phyloP scores from a whole-genome alignment of 2,797 vertebrate species.

The Hydrolagus colliei region DNA sequence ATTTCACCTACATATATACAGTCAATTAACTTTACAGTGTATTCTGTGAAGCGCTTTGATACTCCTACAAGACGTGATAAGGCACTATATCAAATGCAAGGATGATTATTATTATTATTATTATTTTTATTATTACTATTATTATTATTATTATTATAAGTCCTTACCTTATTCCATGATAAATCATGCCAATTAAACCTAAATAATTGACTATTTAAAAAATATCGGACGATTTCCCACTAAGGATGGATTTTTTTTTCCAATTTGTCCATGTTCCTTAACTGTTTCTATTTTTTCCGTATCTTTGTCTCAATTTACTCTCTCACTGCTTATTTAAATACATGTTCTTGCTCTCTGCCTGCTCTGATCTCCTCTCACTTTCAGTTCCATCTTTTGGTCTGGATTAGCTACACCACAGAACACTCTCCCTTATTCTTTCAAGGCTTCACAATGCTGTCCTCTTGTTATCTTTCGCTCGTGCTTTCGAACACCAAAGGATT shows the following conservation, averaged over 20 bases:
- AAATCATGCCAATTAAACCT: no score
- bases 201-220: no score
- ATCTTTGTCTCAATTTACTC: background rate
- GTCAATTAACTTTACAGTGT: no score
- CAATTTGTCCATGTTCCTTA: background rate
- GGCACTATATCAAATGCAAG: no score
- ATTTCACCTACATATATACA: no score
- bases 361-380: background rate
- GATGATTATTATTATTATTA: no score
- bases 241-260: background rate
- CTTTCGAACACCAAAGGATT: background rate
- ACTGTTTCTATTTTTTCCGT: background rate
- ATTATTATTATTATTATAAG: no score
- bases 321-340: background rate
- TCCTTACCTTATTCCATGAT: no score
- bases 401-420: background rate
- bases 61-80: no score
- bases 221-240: background rate
- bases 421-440: background rate
- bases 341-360: background rate
- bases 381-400: background rate
- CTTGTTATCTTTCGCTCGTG: background rate
- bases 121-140: no score
- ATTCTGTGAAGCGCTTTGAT: no score
- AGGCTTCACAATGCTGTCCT: no score